These are phyloP conservation scores for Merops nubicus DNA, from an alignment of 2,113 vertebrate species.

Conservation along the genomic window DNA sequence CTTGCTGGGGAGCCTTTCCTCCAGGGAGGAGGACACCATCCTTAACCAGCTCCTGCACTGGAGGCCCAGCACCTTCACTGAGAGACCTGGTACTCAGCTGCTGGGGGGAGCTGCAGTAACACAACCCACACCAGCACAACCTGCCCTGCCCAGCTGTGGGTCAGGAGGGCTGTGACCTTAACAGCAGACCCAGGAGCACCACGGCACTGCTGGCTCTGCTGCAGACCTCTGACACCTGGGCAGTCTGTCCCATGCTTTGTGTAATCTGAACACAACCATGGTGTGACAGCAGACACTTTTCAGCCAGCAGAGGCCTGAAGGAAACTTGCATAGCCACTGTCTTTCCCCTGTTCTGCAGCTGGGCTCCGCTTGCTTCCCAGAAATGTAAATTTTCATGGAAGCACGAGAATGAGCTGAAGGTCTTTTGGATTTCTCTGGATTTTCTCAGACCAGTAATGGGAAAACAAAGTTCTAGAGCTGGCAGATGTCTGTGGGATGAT, in stretches of 20 bases:
- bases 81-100: no score
- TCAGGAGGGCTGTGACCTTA: background rate
- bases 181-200: background rate
- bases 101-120: background rate
- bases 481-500: accelerated
- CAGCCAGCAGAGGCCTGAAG: background rate
- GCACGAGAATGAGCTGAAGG: background rate
- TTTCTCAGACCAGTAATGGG: background rate
- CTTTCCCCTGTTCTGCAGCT: background rate
- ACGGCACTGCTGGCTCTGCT: background rate
- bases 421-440: background rate
- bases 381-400: background rate
- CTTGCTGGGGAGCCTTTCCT: background rate
- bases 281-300: no score
- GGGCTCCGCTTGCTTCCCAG: background rate
- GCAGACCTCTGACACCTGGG: accelerated
- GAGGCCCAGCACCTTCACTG: accelerated
- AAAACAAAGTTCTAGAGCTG: accelerated
- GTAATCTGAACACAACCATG: no score
- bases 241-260: accelerated
- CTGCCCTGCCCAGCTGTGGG: accelerated
- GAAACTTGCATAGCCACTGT: accelerated
- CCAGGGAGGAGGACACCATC: background rate
- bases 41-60: accelerated
- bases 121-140: background rate